Evolutionary conservation across 1,140 invertebrate species (phyloP).

Genomic region (Halesus radiatus): DNA sequence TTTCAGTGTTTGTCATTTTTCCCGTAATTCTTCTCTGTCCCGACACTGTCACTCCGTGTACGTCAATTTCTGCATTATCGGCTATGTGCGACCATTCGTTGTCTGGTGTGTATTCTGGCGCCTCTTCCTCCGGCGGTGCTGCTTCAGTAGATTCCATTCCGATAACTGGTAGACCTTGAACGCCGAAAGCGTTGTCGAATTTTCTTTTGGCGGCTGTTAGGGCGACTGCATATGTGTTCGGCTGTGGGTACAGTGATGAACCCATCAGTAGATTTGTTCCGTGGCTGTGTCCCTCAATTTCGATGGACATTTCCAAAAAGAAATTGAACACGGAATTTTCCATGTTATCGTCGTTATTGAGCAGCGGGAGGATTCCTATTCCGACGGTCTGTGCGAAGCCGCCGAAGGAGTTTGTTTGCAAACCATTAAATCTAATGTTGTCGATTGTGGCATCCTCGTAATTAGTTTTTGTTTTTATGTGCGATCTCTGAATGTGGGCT

Average conservation of each 20-base stretch:
- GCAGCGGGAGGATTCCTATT: background rate
- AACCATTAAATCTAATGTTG: background rate
- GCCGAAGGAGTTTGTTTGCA: too few relatives aligned
- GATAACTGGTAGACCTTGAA: too few relatives aligned
- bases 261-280: background rate
- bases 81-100: too few relatives aligned
- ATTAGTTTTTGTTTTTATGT: background rate
- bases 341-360: background rate
- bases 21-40: background rate
- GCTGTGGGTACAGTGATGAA: background rate
- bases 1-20: background rate
- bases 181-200: background rate
- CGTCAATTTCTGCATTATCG: background rate
- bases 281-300: background rate
- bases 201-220: background rate
- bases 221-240: background rate
- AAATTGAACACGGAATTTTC: background rate
- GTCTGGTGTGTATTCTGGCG: too few relatives aligned
- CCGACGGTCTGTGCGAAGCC: too few relatives aligned
- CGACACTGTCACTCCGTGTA: background rate
- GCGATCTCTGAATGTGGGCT: background rate
- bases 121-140: too few relatives aligned
- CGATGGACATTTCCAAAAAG: background rate
- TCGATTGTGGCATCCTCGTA: background rate
- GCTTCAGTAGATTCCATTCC: too few relatives aligned